phyloP scores from a whole-genome alignment of 2,888 invertebrate genomes.

The Suillia variegata region DNA sequence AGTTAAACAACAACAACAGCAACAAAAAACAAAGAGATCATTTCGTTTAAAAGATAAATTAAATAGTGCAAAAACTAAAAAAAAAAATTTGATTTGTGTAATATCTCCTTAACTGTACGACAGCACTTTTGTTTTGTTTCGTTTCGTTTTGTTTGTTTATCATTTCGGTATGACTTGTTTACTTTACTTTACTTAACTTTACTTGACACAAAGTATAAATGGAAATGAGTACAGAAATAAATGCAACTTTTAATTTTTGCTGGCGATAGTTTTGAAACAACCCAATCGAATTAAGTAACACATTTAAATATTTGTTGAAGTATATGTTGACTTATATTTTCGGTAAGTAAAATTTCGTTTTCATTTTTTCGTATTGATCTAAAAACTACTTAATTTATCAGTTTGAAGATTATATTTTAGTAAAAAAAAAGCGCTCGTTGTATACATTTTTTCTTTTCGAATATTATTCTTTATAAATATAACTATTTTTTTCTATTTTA shows the following conservation, averaged over 20 bases:
- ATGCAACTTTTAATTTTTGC: slow-evolving; percentile 2
- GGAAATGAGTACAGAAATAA: not conserved
- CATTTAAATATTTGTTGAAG: slow-evolving; percentile 1
- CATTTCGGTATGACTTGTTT: no score
- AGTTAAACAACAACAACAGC: no score
- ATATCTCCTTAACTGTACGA: not conserved
- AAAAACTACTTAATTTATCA: not conserved
- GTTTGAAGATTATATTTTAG: not conserved
- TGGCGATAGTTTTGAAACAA: not conserved
- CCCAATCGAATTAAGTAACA: not conserved
- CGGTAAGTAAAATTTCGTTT: slow-evolving; percentile 2
- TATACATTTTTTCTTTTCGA: not conserved
- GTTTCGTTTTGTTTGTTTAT: no score
- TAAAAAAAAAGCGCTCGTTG: not conserved
- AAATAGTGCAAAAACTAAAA: not conserved
- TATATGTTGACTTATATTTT: slow-evolving; percentile 3
- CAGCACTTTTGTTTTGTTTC: not conserved
- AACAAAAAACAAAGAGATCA: no score
- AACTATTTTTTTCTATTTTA: not conserved
- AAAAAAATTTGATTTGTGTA: not conserved
- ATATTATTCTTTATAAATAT: not conserved
- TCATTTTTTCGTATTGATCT: not conserved
- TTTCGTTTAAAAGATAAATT: no score
- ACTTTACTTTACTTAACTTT: no score
- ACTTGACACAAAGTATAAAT: no score